These are phyloP conservation scores for Drosophila bocki DNA, from an alignment of 1,140 invertebrate genomes.

Conservation along the genomic window DNA sequence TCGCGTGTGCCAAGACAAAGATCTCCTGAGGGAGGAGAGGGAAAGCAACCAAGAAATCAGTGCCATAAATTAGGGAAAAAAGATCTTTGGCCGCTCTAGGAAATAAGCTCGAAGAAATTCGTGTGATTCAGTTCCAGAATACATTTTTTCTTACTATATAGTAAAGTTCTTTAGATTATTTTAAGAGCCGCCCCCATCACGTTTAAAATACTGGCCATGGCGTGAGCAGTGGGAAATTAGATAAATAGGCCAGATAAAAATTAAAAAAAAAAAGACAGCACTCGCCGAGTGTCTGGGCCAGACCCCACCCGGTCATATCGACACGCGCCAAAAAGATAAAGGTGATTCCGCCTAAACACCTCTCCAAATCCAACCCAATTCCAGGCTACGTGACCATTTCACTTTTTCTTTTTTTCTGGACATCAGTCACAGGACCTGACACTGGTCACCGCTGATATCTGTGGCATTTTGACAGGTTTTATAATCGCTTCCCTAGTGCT, in stretches of 20 bases:
- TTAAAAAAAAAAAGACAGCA: not conserved
- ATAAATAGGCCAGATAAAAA: slow-evolving; percentile 44
- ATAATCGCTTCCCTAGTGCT: slow-evolving; percentile 17
- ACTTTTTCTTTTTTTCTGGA: not conserved
- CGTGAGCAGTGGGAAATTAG: slow-evolving; percentile 34
- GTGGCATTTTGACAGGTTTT: slow-evolving; percentile 16
- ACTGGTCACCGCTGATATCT: not conserved
- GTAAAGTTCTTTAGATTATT: slow-evolving; percentile 7
- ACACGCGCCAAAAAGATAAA: slow-evolving; percentile 34
- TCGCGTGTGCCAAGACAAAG: slow-evolving; percentile 53
- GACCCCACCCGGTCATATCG: slow-evolving; percentile 17
- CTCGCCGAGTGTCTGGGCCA: slow-evolving; percentile 8
- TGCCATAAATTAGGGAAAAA: slow-evolving; percentile 35
- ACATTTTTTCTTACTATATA: not conserved
- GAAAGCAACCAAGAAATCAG: slow-evolving; percentile 23
- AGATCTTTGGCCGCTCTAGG: not conserved
- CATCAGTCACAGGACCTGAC: slow-evolving; percentile 26
- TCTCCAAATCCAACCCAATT: not conserved
- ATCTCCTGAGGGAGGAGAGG: not conserved
- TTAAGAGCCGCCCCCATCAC: slow-evolving; percentile 29
- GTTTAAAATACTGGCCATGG: slow-evolving; percentile 25
- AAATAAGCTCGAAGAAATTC: not conserved
- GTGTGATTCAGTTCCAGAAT: slow-evolving; percentile 43
- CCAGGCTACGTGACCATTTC: slow-evolving; percentile 27
- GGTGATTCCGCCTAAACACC: slow-evolving; percentile 3